Base-by-base conservation (phyloP, 2,113 vertebrate species). In the Ochotona curzoniae region DNA sequence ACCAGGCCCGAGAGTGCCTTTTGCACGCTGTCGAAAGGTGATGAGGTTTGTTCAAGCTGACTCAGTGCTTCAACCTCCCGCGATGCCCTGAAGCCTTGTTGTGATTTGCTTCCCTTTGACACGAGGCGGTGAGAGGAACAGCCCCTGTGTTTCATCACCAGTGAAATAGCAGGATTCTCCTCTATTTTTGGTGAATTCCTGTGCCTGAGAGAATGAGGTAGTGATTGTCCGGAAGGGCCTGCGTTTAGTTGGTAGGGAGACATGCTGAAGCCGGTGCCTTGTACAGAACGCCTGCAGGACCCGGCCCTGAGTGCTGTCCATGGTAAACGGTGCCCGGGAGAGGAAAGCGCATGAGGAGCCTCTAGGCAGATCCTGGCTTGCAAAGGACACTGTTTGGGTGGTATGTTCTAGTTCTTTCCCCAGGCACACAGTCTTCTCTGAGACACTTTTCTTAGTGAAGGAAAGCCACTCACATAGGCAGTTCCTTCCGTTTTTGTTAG, bases 221-320 rank as follows among this genome's bases (percentile, higher is more conserved):
- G 60, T 66, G 60, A 79, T 84, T 66, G 47, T 32, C 0, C 23
- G 44, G 67, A 63, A 74, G 44, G 93, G 21, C 18, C 38, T 63
- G 28, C 87, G 73, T 69, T 83, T 69, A 80, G 73, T 71, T 83
- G 64, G 73, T 71, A 38, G 67, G 83, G 64, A 83, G 79, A 73
- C 57, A 25, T 13, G n/a, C 1, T 75, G 74, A 67, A 92, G 71
- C 67, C 5, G 28, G 60, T 32, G 83, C 44, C 38, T 90, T 81
- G 60, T 15, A 13, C n/a, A 74, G n/a, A 38, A 32, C 17, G 38
- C 30, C 18, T 15, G 49, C 60, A 30, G 28, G 57, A 38, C 80
- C 38, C 61, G 69, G 32, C 51, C n/a, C 66, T 2, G 23, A 32
- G 61, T 82, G 61, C 54, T 71, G 28, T 76, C 30, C 2, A 1